Percentiles rank a stretch among this genome's conserved stretches.
phyloP scores from a whole-genome alignment of 2,797 vertebrate species.

The Sebastes itinus region DNA sequence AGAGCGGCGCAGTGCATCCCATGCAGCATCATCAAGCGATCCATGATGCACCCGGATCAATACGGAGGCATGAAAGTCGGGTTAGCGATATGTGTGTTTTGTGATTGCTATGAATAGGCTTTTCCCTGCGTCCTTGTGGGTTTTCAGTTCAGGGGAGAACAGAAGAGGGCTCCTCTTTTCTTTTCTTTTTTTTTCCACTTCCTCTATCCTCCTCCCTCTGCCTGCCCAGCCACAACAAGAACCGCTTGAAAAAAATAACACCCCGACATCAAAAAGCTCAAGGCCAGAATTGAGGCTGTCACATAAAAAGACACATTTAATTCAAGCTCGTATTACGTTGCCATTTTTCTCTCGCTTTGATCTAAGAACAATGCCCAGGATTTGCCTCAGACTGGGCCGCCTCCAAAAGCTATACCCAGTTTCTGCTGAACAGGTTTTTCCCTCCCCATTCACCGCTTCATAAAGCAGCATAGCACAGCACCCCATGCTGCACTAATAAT shows the following conservation, averaged over 20 bases:
- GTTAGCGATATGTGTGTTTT: conserved; percentile 33
- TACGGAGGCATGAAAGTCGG: conserved; percentile 25
- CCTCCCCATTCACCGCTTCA: not conserved
- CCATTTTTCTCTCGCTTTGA: conserved; percentile 64
- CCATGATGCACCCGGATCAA: conserved; percentile 49
- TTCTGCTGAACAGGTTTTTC: conserved; percentile 59
- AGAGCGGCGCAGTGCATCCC: conserved; percentile 11
- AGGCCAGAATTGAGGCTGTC: conserved; percentile 60
- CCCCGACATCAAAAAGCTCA: conserved; percentile 50
- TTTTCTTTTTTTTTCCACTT: not conserved
- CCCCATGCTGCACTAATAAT: conserved; percentile 56
- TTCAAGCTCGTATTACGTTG: conserved; percentile 64
- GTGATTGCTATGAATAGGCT: conserved; percentile 32
- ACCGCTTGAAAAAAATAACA: not conserved
- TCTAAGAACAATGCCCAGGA: conserved; percentile 63
- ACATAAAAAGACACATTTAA: conserved; percentile 65
- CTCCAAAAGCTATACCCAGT: conserved; percentile 36
- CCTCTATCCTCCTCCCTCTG: conserved; percentile 14
- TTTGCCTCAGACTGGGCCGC: conserved; percentile 42
- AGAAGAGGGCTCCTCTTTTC: not conserved
- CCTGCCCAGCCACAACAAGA: conserved; percentile 28
- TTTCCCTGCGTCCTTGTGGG: conserved; percentile 21
- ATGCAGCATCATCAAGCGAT: conserved; percentile 23
- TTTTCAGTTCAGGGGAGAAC: not conserved
- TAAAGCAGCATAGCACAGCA: conserved; percentile 24